Conservation (phyloP, 2,888 invertebrate genomes). For the Orthosia gracilis region DNA sequence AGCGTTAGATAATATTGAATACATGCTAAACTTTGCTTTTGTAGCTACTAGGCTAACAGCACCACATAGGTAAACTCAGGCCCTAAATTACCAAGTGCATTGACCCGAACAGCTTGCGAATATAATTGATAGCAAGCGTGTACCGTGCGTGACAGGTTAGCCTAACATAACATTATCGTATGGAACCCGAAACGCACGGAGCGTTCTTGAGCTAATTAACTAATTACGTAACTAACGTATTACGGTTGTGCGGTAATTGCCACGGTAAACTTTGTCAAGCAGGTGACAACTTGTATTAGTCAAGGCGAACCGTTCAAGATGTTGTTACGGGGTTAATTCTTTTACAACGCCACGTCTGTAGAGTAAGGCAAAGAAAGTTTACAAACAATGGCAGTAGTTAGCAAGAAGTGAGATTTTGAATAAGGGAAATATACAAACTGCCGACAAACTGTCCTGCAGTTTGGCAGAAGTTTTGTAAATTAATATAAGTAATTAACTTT, state of each 20-base stretch:
- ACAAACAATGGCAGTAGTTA: not conserved
- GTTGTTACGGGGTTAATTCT: conserved; percentile 2
- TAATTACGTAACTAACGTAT: conserved; percentile 47
- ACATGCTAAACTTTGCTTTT: not conserved
- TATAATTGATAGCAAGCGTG: conserved; percentile 40
- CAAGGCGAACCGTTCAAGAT: conserved; percentile 20
- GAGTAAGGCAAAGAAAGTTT: not conserved
- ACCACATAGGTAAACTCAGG: not conserved
- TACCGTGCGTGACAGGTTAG: conserved; percentile 33
- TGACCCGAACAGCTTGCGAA: conserved; percentile 31
- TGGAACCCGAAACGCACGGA: conserved; percentile 27
- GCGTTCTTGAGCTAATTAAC: conserved; percentile 51
- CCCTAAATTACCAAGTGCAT: conserved; percentile 1
- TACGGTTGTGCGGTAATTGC: conserved; percentile 36
- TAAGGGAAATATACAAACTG: not conserved
- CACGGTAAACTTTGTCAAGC: conserved; percentile 37
- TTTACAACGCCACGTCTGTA: not conserved
- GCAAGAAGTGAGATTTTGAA: not conserved
- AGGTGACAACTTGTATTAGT: conserved; percentile 29
- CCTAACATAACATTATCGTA: conserved; percentile 41
- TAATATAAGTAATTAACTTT: no score
- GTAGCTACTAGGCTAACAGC: not conserved
- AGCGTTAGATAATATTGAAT: not conserved
- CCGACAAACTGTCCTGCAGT: no score
- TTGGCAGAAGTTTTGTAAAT: no score